A percentile compares a stretch with the other conserved stretches of the same genome.
Conservation (phyloP, 2,797 vertebrate genomes). For the Syngnathus rostellatus region DNA sequence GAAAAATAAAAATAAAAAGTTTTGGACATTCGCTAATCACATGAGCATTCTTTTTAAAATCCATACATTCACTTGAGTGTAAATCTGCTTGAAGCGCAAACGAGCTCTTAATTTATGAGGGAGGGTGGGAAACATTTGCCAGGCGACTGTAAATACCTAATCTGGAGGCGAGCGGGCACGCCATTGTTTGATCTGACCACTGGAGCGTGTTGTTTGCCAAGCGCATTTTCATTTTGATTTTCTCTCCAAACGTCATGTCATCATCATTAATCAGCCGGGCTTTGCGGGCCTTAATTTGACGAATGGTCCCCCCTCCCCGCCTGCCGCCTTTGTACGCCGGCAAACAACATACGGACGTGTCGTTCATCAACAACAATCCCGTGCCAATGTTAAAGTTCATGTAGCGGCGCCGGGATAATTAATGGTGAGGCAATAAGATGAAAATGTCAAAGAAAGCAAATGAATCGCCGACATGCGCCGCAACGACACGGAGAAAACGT, state of each 20-base stretch:
- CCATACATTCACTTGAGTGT: too few species aligned
- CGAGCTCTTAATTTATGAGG: neutral
- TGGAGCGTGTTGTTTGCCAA: conserved; percentile 20
- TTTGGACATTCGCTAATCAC: too few species aligned
- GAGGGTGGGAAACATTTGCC: neutral
- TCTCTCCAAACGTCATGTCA: conserved; percentile 41
- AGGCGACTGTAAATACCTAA: neutral
- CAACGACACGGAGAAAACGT: neutral
- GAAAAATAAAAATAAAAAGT: too few species aligned
- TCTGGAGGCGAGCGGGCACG: neutral
- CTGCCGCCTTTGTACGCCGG: conserved; percentile 47
- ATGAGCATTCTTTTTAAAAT: too few species aligned
- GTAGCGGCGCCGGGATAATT: conserved; percentile 48
- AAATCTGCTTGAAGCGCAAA: neutral
- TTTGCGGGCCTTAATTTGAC: conserved; percentile 49
- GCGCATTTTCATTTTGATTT: conserved; percentile 32
- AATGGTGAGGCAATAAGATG: conserved; percentile 30
- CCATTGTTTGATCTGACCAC: conserved; percentile 10
- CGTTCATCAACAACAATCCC: conserved; percentile 58
- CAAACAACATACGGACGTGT: conserved; percentile 53
- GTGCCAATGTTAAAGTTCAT: conserved; percentile 54
- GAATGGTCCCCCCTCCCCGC: conserved; percentile 40
- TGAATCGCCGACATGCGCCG: neutral
- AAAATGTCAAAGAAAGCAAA: conserved; percentile 7
- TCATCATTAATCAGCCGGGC: conserved; percentile 55